phyloP scores from a whole-genome alignment of 2,113 vertebrate genomes.

The Mystacornis crossleyi region DNA sequence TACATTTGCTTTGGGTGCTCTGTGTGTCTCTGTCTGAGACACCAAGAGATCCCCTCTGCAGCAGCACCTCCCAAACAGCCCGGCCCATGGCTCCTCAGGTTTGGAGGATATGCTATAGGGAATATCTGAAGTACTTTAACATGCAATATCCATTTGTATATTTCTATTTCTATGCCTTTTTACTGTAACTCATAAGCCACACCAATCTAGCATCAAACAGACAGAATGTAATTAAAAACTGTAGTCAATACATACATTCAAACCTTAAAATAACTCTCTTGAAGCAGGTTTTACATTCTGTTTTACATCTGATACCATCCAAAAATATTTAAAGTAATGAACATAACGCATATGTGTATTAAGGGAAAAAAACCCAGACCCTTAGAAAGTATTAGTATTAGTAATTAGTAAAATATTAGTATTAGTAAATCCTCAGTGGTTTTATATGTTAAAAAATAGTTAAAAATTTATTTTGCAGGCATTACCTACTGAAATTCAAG shows the following conservation, averaged over 20 bases:
- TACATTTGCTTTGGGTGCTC: not conserved
- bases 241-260: not conserved
- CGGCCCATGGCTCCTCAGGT: not conserved
- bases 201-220: not conserved
- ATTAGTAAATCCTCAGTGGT: not conserved
- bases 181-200: not conserved
- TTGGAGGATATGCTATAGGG: fast-evolving
- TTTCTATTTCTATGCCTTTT: not conserved
- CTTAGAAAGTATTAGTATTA: not conserved
- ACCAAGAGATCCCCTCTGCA: not conserved
- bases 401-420: too few species aligned
- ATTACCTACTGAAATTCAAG: not conserved
- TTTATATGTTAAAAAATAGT: not conserved
- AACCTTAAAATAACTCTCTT: not conserved
- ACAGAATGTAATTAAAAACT: not conserved
- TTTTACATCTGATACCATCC: not conserved
- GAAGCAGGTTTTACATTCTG: not conserved
- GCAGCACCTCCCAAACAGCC: not conserved
- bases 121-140: not conserved
- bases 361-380: not conserved
- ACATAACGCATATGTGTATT: not conserved
- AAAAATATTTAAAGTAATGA: not conserved
- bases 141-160: fast-evolving
- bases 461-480: not conserved
- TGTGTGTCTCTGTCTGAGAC: fast-evolving